Evolutionary conservation across 2,113 vertebrate genomes (phyloP).

Genomic region (Helogale parvula): DNA sequence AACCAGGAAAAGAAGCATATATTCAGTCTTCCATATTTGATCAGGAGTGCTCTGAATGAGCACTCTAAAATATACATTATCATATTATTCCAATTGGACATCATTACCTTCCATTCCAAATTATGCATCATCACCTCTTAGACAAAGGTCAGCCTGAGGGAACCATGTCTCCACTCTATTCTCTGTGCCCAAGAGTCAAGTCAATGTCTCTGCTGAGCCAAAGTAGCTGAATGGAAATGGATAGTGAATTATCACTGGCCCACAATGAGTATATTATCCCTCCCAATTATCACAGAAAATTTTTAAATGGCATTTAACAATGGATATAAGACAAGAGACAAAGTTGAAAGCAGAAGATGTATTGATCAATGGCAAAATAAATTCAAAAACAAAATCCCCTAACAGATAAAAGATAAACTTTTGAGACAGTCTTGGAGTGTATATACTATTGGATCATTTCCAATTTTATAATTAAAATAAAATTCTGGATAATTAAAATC

Average conservation of each 20-base stretch:
- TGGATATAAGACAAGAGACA: neutral
- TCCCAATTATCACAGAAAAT: neutral
- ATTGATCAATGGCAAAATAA: neutral
- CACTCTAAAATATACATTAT: neutral
- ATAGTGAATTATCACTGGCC: neutral
- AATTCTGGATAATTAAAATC: too few species aligned
- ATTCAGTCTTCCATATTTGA: neutral
- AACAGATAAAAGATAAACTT: neutral
- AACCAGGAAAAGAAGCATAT: neutral
- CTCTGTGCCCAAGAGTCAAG: neutral
- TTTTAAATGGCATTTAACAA: neutral
- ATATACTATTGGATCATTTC: neutral
- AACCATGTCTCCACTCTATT: neutral
- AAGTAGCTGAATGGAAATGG: neutral
- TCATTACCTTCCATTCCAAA: neutral
- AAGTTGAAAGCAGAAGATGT: neutral
- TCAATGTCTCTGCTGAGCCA: neutral
- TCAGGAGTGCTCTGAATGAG: neutral
- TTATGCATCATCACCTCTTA: neutral
- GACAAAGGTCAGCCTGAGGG: neutral
- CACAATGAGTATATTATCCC: neutral
- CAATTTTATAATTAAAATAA: slow-evolving; percentile 27
- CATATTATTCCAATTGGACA: neutral
- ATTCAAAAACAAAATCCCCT: neutral
- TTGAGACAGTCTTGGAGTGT: neutral